A percentile compares a stretch with the other conserved stretches of the same genome.
These are phyloP conservation scores for Drosophila gunungcola DNA, from an alignment of 1,140 invertebrate species.

Conservation along the genomic window DNA sequence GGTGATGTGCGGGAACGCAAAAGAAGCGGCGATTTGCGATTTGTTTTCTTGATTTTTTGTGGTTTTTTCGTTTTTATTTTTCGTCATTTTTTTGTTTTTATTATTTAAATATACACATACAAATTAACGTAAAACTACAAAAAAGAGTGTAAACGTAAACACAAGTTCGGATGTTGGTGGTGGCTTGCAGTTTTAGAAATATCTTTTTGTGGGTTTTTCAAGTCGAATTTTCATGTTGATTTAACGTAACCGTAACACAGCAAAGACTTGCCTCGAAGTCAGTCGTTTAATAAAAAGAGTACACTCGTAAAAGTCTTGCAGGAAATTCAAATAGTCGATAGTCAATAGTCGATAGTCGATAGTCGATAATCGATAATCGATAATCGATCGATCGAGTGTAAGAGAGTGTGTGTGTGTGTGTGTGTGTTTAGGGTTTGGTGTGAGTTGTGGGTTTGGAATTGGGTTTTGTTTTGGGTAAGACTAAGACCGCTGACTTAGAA, in stretches of 20 bases:
- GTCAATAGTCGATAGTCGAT: no score
- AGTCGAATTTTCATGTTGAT: constrained; percentile 44
- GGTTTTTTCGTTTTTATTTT: constrained; percentile 45
- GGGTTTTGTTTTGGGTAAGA: constrained; percentile 27
- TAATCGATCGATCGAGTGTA: constrained; percentile 40
- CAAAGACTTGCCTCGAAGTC: constrained; percentile 75
- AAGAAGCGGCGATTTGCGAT: constrained; percentile 11
- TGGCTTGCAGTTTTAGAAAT: constrained; percentile 52
- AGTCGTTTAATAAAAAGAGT: constrained; percentile 57
- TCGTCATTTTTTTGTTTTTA: constrained; percentile 37
- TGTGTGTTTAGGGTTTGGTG: neutral
- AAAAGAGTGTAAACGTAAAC: constrained; percentile 68
- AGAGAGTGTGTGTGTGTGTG: constrained; percentile 26
- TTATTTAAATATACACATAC: constrained; percentile 82
- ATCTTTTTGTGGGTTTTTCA: constrained; percentile 40
- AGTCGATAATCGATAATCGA: no score
- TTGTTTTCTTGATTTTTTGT: constrained; percentile 49
- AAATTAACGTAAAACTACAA: constrained; percentile 83
- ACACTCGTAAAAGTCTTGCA: constrained; percentile 69
- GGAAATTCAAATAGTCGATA: constrained; percentile 55
- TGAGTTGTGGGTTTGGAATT: constrained; percentile 9
- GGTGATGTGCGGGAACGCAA: constrained; percentile 12
- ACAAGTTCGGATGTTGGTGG: constrained; percentile 56
- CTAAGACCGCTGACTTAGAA: constrained; percentile 87
- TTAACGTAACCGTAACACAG: constrained; percentile 77